Evolutionary conservation across 2,797 vertebrate species (phyloP).

Genomic region (Lepus oiostolus): DNA sequence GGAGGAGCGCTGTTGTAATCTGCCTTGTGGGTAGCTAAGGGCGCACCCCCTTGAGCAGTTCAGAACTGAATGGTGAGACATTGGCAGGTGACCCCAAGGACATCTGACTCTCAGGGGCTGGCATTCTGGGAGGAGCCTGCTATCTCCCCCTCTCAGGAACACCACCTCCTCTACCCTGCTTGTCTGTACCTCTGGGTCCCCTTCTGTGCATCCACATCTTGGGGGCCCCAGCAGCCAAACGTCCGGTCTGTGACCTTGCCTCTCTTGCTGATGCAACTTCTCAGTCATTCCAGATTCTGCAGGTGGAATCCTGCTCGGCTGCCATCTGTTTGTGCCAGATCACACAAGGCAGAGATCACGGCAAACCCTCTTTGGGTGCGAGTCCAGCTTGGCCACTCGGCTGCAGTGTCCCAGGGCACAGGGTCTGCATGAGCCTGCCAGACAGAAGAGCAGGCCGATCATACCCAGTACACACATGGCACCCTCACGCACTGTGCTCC

Average conservation of each 20-base stretch:
- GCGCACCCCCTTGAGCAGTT: neutral
- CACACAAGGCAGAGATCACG: conserved; percentile 17
- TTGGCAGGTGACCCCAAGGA: conserved; percentile 2
- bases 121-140: neutral
- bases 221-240: rapidly evolving
- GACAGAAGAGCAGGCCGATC: neutral
- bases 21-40: neutral
- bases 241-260: conserved; percentile 27
- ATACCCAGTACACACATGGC: neutral
- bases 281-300: conserved; percentile 19
- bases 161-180: neutral
- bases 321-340: neutral
- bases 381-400: conserved; percentile 4
- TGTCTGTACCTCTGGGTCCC: neutral
- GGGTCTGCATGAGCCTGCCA: neutral
- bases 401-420: neutral
- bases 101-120: neutral
- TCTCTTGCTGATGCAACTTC: conserved; percentile 49
- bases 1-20: neutral
- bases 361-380: neutral
- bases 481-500: neutral
- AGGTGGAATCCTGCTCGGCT: neutral
- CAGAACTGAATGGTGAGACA: neutral
- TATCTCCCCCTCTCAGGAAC: neutral
- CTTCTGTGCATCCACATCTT: neutral